phyloP scores from a whole-genome alignment of 2,888 invertebrate species.

The Drosophila atripex region DNA sequence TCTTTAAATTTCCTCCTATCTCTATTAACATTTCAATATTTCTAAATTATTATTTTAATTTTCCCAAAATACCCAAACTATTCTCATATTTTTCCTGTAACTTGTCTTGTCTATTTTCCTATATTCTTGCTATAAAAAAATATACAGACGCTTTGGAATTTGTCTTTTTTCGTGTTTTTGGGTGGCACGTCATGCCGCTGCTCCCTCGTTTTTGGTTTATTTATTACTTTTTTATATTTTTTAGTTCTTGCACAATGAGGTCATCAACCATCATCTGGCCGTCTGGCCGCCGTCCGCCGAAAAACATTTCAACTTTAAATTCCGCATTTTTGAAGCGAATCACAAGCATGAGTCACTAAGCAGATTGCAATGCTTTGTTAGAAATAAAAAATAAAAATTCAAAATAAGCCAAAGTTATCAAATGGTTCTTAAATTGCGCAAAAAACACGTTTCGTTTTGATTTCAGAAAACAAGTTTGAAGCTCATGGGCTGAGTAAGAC shows the following conservation, averaged over 20 bases:
- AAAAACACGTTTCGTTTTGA: constrained; percentile 57
- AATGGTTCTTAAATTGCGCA: constrained; percentile 5
- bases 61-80: not conserved
- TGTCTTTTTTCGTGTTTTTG: constrained; percentile 36
- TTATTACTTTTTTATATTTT: constrained; percentile 17
- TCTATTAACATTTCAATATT: constrained; percentile 43
- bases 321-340: constrained; percentile 54
- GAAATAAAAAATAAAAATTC: constrained; percentile 1
- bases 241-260: constrained; percentile 61
- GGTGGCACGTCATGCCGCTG: constrained; percentile 53
- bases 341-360: constrained; percentile 40
- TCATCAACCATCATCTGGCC: constrained; percentile 44
- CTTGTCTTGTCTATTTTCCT: not conserved
- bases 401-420: constrained; percentile 9
- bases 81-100: not conserved
- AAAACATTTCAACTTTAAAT: constrained; percentile 36
- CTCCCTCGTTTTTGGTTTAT: constrained; percentile 19
- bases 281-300: constrained; percentile 4
- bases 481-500: constrained; percentile 9
- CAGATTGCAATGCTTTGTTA: constrained; percentile 26
- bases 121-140: constrained; percentile 1
- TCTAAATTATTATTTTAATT: not conserved
- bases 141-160: constrained; percentile 28
- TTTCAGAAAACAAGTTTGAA: constrained; percentile 59
- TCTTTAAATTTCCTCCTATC: not conserved